A percentile compares a stretch with the other conserved stretches of the same genome.
Evolutionary conservation across 2,797 vertebrate species (phyloP).

Genomic region (Melanotaenia maccullochi): DNA sequence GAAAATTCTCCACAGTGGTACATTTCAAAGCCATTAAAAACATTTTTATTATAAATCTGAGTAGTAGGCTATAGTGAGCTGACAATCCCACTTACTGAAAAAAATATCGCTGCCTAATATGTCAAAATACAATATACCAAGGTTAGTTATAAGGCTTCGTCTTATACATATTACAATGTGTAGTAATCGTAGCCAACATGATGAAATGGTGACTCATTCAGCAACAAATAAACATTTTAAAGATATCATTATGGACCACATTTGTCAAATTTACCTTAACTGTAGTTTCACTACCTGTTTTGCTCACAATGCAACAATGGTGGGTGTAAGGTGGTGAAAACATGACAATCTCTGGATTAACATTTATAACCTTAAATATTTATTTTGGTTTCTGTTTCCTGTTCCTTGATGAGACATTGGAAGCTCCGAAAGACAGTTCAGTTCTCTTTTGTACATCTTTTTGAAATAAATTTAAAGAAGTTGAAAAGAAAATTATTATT

Average conservation of each 20-base stretch:
- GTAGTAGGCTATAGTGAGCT: not conserved
- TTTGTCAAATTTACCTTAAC: not conserved
- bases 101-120: not conserved
- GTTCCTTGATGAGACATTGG: too few relatives aligned
- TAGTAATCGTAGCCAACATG: not conserved
- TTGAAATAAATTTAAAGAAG: too few relatives aligned
- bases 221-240: not conserved
- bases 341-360: not conserved
- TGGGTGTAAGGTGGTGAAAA: not conserved
- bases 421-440: not conserved
- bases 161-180: not conserved
- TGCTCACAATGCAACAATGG: not conserved
- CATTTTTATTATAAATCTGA: not conserved
- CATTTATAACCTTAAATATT: not conserved
- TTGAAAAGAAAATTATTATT: too few relatives aligned
- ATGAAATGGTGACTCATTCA: not conserved
- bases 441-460: not conserved
- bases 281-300: not conserved
- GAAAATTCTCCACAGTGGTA: not conserved
- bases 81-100: constrained; percentile 5
- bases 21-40: constrained; percentile 10
- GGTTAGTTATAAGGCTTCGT: not conserved
- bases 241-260: not conserved
- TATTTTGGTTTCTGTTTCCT: not conserved
- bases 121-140: not conserved